Base-by-base conservation (phyloP, 2,797 vertebrate genomes). In the Caiman crocodilus region DNA sequence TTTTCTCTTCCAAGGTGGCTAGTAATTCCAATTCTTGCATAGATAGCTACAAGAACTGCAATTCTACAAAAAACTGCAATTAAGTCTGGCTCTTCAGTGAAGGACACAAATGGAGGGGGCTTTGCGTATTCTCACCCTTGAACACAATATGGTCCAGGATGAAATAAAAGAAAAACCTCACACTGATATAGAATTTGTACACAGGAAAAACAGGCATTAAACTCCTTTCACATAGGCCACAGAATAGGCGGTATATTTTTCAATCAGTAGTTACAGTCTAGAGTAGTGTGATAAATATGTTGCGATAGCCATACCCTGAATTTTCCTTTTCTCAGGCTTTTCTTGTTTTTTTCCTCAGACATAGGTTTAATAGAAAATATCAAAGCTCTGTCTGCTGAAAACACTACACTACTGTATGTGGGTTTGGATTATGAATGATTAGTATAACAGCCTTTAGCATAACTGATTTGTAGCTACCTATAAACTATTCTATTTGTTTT, bases 371-470 rank as follows among this genome's bases (percentile, higher is more conserved):
- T 87, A 83, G 82, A 94, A 87, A 92, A 59, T 82, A 81, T 88
- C 56, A 87, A 56, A 50, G 42, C 42, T 50, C 42, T 50, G 42
- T 71, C 65, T 79, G 63, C 20, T 86, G 56, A 79, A 86, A 81
- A 87, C 86, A 91, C 90, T 65, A 90, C 87, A 64, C 88, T 89
- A 88, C 73, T 87, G 91, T 87, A 84, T 65, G 65, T 30, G 76
- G 55, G 14, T 83, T 94, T 94, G 87, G 87, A 67, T 94, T 90
- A 67, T 69, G 93, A 94, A 95, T 87, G 79, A 93, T 92, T 88
- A 93, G 82, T 73, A 91, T 50, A 50, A 59, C 30, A 20, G 73
- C 96, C 92, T 93, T 76, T 65, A 91, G 5, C 16, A 14, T 90
- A 83, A 87, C 93, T 87, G 87, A 95, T 94, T 95, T 15, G 35